These are phyloP conservation scores for Hemibagrus wyckioides DNA, from an alignment of 2,113 vertebrate genomes.

Conservation along the genomic window DNA sequence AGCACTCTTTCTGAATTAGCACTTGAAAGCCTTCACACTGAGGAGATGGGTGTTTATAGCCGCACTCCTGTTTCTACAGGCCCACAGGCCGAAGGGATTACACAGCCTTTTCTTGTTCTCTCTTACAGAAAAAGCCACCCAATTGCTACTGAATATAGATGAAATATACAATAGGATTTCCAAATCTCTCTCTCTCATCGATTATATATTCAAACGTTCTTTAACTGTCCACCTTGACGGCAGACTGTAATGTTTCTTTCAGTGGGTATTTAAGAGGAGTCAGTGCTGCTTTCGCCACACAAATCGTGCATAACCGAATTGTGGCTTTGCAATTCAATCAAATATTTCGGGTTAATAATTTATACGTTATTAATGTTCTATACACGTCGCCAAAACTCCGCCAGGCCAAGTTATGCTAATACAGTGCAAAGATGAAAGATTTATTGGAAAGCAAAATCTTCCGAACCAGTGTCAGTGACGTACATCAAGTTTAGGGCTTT, in stretches of 20 bases:
- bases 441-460: constrained; percentile 13
- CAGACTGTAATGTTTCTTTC: neutral
- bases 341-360: constrained; percentile 13
- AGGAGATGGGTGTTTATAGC: constrained; percentile 66
- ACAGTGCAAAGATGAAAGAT: constrained; percentile 14
- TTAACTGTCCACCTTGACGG: neutral
- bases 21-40: constrained; percentile 58
- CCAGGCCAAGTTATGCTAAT: neutral
- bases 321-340: constrained; percentile 27
- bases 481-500: constrained; percentile 29
- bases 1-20: constrained; percentile 75
- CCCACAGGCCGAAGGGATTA: constrained; percentile 25
- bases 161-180: neutral
- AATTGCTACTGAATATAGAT: constrained; percentile 1
- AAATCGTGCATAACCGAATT: neutral
- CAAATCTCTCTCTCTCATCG: neutral
- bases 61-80: constrained; percentile 64
- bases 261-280: neutral
- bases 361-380: constrained; percentile 1
- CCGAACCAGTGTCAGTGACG: neutral
- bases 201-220: neutral
- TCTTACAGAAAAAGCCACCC: neutral
- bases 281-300: neutral
- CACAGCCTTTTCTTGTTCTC: neutral
- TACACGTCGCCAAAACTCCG: constrained; percentile 4